Percentiles rank a stretch among this genome's conserved stretches.
phyloP scores from a whole-genome alignment of 2,113 vertebrate genomes.

The Neodontobutis hainanensis region DNA sequence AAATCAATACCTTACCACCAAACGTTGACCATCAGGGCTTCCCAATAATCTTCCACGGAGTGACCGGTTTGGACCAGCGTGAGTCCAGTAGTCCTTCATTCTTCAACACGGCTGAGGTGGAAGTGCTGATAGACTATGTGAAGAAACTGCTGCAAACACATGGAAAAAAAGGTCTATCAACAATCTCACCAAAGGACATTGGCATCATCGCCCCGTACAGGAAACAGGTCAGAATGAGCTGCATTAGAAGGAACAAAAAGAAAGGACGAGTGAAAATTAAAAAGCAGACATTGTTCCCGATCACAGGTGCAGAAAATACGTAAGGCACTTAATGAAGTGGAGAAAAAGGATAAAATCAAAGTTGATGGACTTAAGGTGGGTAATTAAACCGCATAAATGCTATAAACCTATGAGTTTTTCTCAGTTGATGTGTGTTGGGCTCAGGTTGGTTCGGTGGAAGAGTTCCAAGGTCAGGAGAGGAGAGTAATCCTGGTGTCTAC shows the following conservation, averaged over 20 bases:
- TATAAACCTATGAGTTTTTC: not conserved
- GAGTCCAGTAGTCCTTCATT: conserved; percentile 91
- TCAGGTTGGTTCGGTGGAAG: conserved; percentile 94
- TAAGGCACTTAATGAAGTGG: conserved; percentile 76
- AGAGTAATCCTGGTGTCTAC: conserved; percentile 88
- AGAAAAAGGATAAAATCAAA: conserved; percentile 59
- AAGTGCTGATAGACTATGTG: conserved; percentile 83
- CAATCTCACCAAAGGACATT: conserved; percentile 79
- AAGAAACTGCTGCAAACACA: conserved; percentile 80
- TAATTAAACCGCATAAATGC: not conserved
- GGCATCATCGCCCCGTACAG: conserved; percentile 94
- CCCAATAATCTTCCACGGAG: conserved; percentile 91
- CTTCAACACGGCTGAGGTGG: conserved; percentile 89
- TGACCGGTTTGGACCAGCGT: conserved; percentile 81
- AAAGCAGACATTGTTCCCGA: not conserved
- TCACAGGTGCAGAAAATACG: conserved; percentile 91
- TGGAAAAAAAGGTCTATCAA: conserved; percentile 76
- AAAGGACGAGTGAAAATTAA: not conserved
- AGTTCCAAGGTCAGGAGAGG: conserved; percentile 96
- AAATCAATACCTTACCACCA: not conserved
- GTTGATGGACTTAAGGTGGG: conserved; percentile 85
- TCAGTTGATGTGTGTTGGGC: not conserved
- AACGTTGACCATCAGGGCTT: conserved; percentile 78
- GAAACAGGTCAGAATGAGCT: conserved; percentile 85
- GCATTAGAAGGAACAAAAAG: not conserved